These are phyloP conservation scores for Diarsia rubi DNA, from an alignment of 2,888 invertebrate species.

Conservation along the genomic window DNA sequence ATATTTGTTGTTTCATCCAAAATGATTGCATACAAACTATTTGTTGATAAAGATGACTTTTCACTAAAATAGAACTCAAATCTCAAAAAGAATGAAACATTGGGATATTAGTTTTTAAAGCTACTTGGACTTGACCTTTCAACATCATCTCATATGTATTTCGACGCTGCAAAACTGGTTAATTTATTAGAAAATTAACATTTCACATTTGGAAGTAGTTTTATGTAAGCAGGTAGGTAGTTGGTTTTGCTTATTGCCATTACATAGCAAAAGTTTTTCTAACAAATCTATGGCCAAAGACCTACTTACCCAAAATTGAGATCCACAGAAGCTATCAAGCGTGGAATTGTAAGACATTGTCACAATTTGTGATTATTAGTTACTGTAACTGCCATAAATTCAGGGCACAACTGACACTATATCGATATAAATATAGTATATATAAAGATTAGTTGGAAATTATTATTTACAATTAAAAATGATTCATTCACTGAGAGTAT, in stretches of 20 bases:
- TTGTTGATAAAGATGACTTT: neutral
- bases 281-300: conserved; percentile 39
- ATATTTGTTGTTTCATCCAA: neutral
- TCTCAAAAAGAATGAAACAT: neutral
- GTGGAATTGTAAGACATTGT: conserved; percentile 90
- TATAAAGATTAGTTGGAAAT: conserved; percentile 29
- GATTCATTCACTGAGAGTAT: conserved; percentile 41
- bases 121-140: conserved; percentile 48
- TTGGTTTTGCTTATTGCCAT: neutral
- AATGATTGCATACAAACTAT: neutral
- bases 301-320: conserved; percentile 95
- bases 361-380: conserved; percentile 77
- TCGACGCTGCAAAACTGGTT: conserved; percentile 51
- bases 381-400: conserved; percentile 73
- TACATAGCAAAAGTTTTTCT: conserved; percentile 4
- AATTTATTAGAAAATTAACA: conserved; percentile 42
- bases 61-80: neutral
- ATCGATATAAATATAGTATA: conserved; percentile 19
- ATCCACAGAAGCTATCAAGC: conserved; percentile 95
- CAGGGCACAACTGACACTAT: conserved; percentile 57
- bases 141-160: conserved; percentile 27
- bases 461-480: conserved; percentile 26
- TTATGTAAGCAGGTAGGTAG: conserved; percentile 26
- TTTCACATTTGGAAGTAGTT: conserved; percentile 30
- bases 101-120: neutral